Evolutionary conservation across 2,797 vertebrate species (phyloP).

Genomic region (Enteromius treurensis): DNA sequence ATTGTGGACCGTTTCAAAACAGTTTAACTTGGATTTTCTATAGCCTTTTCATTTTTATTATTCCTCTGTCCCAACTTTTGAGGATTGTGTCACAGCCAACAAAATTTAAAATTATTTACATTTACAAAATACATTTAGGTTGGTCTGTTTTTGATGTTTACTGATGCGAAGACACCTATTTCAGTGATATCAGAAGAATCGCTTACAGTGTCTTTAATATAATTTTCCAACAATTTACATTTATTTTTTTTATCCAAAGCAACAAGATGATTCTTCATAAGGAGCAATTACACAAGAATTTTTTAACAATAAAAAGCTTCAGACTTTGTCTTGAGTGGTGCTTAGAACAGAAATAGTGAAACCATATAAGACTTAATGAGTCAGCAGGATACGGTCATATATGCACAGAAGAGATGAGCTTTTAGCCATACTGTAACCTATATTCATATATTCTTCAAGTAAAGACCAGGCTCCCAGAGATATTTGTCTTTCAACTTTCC

Average conservation of each 20-base stretch:
- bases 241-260: neutral
- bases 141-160: neutral
- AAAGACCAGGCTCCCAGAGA: neutral
- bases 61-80: neutral
- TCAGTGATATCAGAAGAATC: neutral
- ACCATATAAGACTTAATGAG: neutral
- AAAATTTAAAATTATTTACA: neutral
- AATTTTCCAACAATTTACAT: neutral
- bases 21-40: neutral
- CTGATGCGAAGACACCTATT: neutral
- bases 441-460: neutral
- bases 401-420: neutral
- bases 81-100: neutral
- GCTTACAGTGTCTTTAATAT: neutral
- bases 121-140: neutral
- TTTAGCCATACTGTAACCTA: neutral
- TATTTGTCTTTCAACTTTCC: constrained; percentile 4
- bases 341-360: neutral
- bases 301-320: neutral
- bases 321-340: neutral
- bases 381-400: neutral
- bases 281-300: neutral
- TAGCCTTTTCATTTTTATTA: neutral
- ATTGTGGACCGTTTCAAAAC: neutral
- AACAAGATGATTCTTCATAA: neutral